Base-by-base conservation (phyloP, 2,797 vertebrate genomes). In the Eospalax fontanierii region DNA sequence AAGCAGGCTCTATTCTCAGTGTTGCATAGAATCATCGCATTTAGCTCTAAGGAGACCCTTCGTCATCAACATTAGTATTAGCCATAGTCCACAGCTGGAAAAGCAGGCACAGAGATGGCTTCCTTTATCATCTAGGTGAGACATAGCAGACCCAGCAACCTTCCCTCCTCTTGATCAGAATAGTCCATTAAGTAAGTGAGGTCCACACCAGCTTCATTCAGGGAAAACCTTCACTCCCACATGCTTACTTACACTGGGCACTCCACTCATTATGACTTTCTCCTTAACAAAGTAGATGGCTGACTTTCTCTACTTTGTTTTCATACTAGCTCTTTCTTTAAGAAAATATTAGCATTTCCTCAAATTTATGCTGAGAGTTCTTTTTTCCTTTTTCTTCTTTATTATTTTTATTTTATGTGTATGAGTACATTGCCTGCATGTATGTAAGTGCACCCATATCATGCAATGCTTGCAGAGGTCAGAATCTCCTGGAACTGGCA, bases 1-100 rank as follows among this genome's bases (percentile, higher is more conserved):
- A 94, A 93, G 46, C 70, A 79, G 59, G 74, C 2, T 16, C 63
- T 75, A 38, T 75, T 87, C 65, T 93, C 95, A 79, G 38, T 5
- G 1, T 70, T 78, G 46, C 14, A 73, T 24, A 90, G 70, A 24
- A 50, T 61, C 22, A 24, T 80, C 43, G 1, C 63, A 70, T 59
- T 93, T 59, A 94, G 81, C 66, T 86, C 87, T 79, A 22, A 70
- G n/a, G 91, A 80, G 40, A 89, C 35, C 24, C 24, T 14, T 86
- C 75, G 3, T 28, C 18, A 9, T 87, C 28, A 57, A 35, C 28
- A 21, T 66, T 89, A 28, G 40, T 21, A 15, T 50, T n/a, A 91
- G 10, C 18, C 15, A 76, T 16, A 79, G 50, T 66, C 71, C 40
- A 46, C 9, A 59, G 46, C 57, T 85, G 35, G 88, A 59, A 46